Evolutionary conservation across 2,797 vertebrate species (phyloP).

Genomic region (Rachycentron canadum): DNA sequence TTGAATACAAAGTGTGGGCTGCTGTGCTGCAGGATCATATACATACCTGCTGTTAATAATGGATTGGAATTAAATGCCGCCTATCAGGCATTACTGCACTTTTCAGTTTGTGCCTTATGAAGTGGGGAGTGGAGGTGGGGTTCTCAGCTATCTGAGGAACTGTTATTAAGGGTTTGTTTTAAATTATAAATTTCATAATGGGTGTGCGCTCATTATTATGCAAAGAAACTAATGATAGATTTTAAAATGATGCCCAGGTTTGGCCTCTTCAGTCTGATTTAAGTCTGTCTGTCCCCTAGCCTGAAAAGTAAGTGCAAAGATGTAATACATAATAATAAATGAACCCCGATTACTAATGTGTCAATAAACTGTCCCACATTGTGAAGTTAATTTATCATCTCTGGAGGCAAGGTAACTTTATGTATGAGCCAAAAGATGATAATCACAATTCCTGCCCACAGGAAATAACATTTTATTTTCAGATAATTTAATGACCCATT

Average conservation of each 20-base stretch:
- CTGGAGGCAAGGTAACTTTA: constrained; percentile 6
- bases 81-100: constrained; percentile 54
- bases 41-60: constrained; percentile 75
- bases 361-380: constrained; percentile 27
- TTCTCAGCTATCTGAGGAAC: constrained; percentile 46
- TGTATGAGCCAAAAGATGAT: constrained; percentile 29
- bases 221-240: constrained; percentile 25
- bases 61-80: constrained; percentile 71
- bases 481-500: constrained; percentile 46
- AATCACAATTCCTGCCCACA: constrained; percentile 28
- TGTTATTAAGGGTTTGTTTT: constrained; percentile 55
- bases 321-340: constrained; percentile 13
- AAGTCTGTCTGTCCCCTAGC: background rate
- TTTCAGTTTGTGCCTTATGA: constrained; percentile 51
- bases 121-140: constrained; percentile 35
- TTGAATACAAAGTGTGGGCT: constrained; percentile 80
- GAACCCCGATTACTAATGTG: constrained; percentile 16
- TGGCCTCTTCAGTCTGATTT: constrained; percentile 27
- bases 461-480: constrained; percentile 43
- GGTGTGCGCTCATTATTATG: constrained; percentile 43
- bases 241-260: constrained; percentile 13
- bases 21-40: constrained; percentile 64
- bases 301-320: constrained; percentile 5
- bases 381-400: constrained; percentile 37
- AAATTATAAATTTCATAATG: constrained; percentile 52